These are phyloP conservation scores for Philereme vetulata DNA, from an alignment of 2,888 invertebrate genomes.

Conservation along the genomic window DNA sequence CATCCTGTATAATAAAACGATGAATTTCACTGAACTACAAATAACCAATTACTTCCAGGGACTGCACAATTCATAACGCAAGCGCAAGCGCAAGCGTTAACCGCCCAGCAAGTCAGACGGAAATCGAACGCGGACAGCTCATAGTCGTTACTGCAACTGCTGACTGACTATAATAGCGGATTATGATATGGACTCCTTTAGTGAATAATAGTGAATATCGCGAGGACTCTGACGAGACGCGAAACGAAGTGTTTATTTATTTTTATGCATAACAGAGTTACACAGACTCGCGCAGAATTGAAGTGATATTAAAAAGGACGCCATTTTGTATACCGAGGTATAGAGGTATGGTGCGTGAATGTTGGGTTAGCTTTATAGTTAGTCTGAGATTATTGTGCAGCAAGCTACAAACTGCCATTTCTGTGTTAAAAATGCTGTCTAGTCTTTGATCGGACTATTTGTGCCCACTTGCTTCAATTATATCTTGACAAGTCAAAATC, in stretches of 20 bases:
- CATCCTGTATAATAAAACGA: neutral
- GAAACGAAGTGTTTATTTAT: neutral
- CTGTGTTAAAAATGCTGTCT: constrained; percentile 24
- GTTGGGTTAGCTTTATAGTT: neutral
- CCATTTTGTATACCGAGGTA: no score
- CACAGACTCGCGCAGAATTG: neutral
- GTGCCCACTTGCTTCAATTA: constrained; percentile 6
- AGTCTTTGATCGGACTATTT: constrained; percentile 28
- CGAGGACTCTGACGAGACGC: constrained; percentile 11
- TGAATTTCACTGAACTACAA: neutral
- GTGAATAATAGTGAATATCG: constrained; percentile 3
- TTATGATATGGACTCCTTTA: constrained; percentile 1
- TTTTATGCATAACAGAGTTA: constrained; percentile 10
- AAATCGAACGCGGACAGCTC: constrained; percentile 81
- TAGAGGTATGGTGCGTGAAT: neutral
- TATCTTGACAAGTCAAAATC: neutral
- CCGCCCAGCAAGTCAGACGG: constrained; percentile 73
- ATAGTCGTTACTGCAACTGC: constrained; percentile 63
- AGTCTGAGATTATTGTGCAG: constrained; percentile 19
- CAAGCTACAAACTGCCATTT: constrained; percentile 27
- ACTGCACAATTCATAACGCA: constrained; percentile 75
- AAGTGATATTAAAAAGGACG: neutral
- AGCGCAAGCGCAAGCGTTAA: constrained; percentile 70
- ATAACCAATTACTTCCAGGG: constrained; percentile 51
- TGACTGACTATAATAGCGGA: constrained; percentile 48